These are phyloP conservation scores for Menidia beryllina DNA, from an alignment of 2,113 vertebrate genomes.

Conservation along the genomic window DNA sequence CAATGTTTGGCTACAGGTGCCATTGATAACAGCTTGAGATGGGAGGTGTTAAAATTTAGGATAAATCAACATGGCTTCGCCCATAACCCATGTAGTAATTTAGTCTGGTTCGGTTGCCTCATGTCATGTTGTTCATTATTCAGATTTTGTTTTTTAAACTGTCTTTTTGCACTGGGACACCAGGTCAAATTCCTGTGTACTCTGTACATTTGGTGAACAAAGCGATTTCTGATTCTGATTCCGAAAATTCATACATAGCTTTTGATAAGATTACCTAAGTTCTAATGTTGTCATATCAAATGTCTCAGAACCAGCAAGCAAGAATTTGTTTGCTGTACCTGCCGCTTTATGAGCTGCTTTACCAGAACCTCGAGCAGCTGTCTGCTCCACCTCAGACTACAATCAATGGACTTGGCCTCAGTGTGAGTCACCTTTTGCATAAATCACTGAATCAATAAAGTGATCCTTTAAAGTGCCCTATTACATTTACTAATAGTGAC, in stretches of 20 bases:
- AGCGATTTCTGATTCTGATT: too few species aligned
- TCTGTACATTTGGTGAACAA: too few species aligned
- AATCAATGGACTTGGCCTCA: conserved; percentile 63
- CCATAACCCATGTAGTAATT: background rate
- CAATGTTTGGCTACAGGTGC: background rate
- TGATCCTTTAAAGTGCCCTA: background rate
- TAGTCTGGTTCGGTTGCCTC: background rate
- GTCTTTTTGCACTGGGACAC: too few species aligned
- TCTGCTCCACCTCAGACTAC: conserved; percentile 66
- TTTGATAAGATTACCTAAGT: too few species aligned
- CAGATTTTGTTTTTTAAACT: too few species aligned
- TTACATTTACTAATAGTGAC: background rate
- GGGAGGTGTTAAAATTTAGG: background rate
- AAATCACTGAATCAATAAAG: too few species aligned
- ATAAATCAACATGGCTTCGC: too few species aligned
- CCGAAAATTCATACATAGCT: background rate
- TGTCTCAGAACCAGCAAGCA: conserved; percentile 92
- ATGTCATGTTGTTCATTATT: background rate
- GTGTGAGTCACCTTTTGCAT: conserved; percentile 61
- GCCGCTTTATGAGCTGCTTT: conserved; percentile 89
- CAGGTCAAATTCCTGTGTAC: too few species aligned
- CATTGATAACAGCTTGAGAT: background rate
- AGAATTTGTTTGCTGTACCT: conserved; percentile 94
- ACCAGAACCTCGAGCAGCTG: conserved; percentile 91
- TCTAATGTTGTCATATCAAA: background rate